These are phyloP conservation scores for Rhynchonema sp. DNA, from an alignment of 2,888 invertebrate genomes.

Conservation along the genomic window DNA sequence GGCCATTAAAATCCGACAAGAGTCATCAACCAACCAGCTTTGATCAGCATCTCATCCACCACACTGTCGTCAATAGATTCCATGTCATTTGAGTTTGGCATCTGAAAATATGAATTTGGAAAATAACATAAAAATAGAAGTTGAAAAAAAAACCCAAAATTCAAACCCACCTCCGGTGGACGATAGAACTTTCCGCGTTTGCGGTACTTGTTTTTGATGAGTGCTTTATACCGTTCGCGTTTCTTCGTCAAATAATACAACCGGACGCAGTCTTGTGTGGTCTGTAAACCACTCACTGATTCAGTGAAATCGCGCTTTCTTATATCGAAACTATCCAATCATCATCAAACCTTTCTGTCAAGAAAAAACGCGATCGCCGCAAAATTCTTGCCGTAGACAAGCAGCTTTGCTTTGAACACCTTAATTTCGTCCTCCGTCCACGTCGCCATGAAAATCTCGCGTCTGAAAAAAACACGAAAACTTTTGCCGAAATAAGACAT, in stretches of 20 bases:
- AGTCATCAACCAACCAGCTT: background rate
- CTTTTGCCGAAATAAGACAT: background rate
- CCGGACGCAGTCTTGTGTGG: conserved; percentile 66
- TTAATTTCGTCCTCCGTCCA: conserved; percentile 82
- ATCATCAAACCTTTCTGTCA: conserved; percentile 49
- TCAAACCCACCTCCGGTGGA: conserved; percentile 8
- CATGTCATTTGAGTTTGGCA: background rate
- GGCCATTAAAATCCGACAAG: too few species aligned
- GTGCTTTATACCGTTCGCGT: conserved; percentile 59
- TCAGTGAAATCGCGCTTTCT: conserved; percentile 9
- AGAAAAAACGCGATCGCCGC: conserved; percentile 74
- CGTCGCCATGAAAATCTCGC: conserved; percentile 7
- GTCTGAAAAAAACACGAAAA: conserved; percentile 1
- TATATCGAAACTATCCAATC: background rate
- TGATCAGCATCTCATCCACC: background rate
- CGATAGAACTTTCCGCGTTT: conserved; percentile 8
- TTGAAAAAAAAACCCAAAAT: too few species aligned
- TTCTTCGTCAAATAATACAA: conserved; percentile 97
- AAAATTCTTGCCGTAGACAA: conserved; percentile 94
- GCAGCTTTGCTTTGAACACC: conserved; percentile 73
- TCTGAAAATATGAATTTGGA: background rate
- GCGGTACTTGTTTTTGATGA: conserved; percentile 7
- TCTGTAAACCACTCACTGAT: conserved; percentile 1
- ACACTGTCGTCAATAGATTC: background rate
- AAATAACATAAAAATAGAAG: too few species aligned